Conservation (phyloP, 1,140 invertebrate genomes). For the Andricus grossulariae region DNA sequence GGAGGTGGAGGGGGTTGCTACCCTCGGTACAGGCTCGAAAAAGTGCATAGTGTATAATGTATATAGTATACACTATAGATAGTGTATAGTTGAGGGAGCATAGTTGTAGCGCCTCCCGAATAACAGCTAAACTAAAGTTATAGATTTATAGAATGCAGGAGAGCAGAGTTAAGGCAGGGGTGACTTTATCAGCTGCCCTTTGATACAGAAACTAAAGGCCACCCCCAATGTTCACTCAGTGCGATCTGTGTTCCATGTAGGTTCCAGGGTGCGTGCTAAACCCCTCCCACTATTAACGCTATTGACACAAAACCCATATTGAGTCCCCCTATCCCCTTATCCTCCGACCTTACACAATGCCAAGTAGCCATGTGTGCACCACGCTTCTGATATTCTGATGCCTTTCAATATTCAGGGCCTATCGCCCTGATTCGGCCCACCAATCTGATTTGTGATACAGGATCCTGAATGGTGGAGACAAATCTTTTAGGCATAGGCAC, state of each 20-base stretch:
- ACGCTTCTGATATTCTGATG: constrained; percentile 12
- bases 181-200: constrained; percentile 65
- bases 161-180: constrained; percentile 33
- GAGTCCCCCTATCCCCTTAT: constrained; percentile 34
- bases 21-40: constrained; percentile 3
- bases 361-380: constrained; percentile 53
- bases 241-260: constrained; percentile 30
- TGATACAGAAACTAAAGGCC: constrained; percentile 52
- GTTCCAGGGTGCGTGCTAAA: constrained; percentile 41
- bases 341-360: constrained; percentile 52
- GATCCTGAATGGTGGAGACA: not conserved
- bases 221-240: constrained; percentile 60
- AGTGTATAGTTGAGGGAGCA: no score
- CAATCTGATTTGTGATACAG: constrained; percentile 9
- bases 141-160: not conserved
- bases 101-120: no score
- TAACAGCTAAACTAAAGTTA: not conserved
- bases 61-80: no score
- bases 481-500: not conserved
- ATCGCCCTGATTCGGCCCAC: constrained; percentile 27
- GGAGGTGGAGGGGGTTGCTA: constrained; percentile 31
- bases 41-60: not conserved
- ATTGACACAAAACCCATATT: constrained; percentile 66
- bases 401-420: constrained; percentile 32
- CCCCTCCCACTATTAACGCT: constrained; percentile 71